Percentiles rank a stretch among this genome's conserved stretches.
phyloP scores from a whole-genome alignment of 2,797 vertebrate genomes.

The Manis pentadactyla region DNA sequence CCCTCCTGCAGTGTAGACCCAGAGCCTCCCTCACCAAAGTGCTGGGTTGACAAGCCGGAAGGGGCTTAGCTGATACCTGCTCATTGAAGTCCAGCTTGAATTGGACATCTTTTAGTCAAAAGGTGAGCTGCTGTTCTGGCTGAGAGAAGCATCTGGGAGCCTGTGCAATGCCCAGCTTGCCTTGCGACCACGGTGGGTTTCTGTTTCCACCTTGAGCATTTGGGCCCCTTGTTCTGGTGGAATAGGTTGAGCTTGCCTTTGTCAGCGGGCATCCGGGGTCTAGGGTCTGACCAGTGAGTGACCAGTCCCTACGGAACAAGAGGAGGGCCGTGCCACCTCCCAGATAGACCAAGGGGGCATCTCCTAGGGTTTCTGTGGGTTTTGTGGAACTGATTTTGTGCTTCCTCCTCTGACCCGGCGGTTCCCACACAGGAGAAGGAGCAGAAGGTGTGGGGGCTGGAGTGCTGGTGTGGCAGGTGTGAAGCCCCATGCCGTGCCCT shows the following conservation, averaged over 20 bases:
- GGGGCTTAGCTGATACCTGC: neutral
- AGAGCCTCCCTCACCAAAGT: neutral
- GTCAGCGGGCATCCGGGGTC: neutral
- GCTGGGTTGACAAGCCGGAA: neutral
- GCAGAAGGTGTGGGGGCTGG: neutral
- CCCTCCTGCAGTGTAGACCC: neutral
- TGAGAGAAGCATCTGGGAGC: neutral
- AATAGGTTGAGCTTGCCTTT: neutral
- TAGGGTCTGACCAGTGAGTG: neutral
- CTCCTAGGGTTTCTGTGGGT: neutral
- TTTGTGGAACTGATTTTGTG: neutral
- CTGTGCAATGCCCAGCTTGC: neutral
- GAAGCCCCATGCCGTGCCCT: rapidly evolving
- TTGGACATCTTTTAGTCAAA: neutral
- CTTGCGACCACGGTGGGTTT: neutral
- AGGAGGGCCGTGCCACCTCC: too few species aligned
- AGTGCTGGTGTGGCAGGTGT: rapidly evolving
- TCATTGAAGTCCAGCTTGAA: neutral
- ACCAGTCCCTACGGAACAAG: neutral
- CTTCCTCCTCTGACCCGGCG: neutral
- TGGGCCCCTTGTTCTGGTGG: neutral
- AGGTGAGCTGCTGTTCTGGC: neutral
- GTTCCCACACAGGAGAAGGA: neutral
- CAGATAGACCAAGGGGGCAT: neutral
- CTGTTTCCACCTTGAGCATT: neutral